phyloP scores from a whole-genome alignment of 1,140 invertebrate genomes.

The Pseudoatta argentina region DNA sequence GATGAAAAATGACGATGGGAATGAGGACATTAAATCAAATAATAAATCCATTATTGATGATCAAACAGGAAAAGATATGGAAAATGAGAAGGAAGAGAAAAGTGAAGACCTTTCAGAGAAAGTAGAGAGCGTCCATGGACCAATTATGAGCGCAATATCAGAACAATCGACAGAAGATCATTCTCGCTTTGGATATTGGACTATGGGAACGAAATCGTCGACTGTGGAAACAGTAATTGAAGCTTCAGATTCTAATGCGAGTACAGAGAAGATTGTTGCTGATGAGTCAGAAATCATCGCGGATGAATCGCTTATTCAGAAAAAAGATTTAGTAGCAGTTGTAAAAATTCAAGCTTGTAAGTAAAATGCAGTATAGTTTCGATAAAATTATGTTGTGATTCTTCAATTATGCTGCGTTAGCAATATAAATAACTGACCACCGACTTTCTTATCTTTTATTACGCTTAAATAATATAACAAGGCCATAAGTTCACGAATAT shows the following conservation, averaged over 20 bases:
- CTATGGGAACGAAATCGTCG: conserved; percentile 17
- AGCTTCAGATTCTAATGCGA: neutral
- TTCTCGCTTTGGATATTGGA: conserved; percentile 21
- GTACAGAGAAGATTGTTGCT: conserved; percentile 46
- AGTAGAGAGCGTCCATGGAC: conserved; percentile 19
- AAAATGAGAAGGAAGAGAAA: conserved; percentile 4
- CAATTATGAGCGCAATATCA: conserved; percentile 36
- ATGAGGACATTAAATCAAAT: neutral
- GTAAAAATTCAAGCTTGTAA: conserved; percentile 81
- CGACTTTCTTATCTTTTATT: conserved; percentile 32
- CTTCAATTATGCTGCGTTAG: conserved; percentile 22
- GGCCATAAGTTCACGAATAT: neutral
- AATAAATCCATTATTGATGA: neutral
- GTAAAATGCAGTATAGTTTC: conserved; percentile 24
- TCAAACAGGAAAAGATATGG: neutral
- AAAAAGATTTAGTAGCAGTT: conserved; percentile 71
- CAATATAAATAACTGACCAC: neutral
- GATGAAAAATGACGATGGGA: neutral
- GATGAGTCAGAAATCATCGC: conserved; percentile 25
- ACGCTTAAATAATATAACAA: conserved; percentile 14
- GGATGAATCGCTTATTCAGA: conserved; percentile 64
- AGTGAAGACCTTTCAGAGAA: neutral
- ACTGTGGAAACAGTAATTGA: conserved; percentile 48
- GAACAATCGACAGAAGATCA: conserved; percentile 30
- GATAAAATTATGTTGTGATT: conserved; percentile 11